A percentile compares a stretch with the other conserved stretches of the same genome.
phyloP scores from a whole-genome alignment of 2,888 invertebrate species.

The Platycheirus rosarum region DNA sequence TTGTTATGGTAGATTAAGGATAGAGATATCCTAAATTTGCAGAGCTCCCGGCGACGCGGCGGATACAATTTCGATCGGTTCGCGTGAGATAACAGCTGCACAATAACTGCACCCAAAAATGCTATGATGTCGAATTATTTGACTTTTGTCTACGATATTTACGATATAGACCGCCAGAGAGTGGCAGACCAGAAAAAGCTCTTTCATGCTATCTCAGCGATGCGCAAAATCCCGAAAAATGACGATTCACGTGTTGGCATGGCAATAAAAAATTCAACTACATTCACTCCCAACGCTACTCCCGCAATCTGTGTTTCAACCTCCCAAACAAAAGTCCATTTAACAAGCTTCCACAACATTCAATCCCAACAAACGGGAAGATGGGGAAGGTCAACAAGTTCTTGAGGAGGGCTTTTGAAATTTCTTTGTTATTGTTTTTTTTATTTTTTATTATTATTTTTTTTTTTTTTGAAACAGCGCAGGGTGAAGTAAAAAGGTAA shows the following conservation, averaged over 20 bases:
- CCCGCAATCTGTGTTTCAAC: background rate
- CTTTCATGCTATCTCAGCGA: slow-evolving; percentile 16
- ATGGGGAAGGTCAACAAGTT: slow-evolving; percentile 74
- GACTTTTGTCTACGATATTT: slow-evolving; percentile 51
- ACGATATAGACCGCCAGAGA: slow-evolving; percentile 63
- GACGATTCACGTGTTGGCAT: slow-evolving; percentile 48
- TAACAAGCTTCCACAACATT: slow-evolving; percentile 17
- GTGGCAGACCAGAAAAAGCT: slow-evolving; percentile 40
- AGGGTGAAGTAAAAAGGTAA: slow-evolving; percentile 54
- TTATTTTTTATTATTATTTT: background rate
- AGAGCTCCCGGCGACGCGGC: background rate
- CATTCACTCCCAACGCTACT: background rate
- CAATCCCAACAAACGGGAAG: slow-evolving; percentile 33
- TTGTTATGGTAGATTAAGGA: background rate
- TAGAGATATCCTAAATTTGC: slow-evolving; percentile 15
- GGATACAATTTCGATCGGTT: slow-evolving; percentile 34
- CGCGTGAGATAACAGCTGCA: slow-evolving; percentile 67
- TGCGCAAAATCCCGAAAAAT: slow-evolving; percentile 69
- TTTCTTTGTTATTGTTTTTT: slow-evolving; percentile 29
- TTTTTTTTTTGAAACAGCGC: slow-evolving; percentile 2
- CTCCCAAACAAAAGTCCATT: slow-evolving; percentile 8
- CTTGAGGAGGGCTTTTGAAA: slow-evolving; percentile 36
- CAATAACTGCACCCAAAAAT: slow-evolving; percentile 68
- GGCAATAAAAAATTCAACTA: slow-evolving; percentile 14
- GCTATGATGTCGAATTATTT: slow-evolving; percentile 20